Evolutionary conservation across 2,888 invertebrate genomes (phyloP).

Genomic region (Aphelenchoides bicaudatus): DNA sequence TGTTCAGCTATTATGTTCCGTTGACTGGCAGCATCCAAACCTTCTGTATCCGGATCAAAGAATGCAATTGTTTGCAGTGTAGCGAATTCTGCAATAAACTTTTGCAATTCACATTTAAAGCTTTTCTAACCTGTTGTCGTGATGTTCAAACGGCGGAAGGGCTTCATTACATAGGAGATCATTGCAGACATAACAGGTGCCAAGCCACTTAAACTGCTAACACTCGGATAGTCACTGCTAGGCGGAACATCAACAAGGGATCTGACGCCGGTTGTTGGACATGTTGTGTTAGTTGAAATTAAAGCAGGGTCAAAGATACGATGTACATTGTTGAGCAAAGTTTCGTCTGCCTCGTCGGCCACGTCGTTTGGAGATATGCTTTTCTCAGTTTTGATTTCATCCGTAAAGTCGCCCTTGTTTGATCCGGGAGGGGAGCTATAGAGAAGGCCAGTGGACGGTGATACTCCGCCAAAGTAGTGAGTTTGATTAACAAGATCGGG

Average conservation of each 20-base stretch:
- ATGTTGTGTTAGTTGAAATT: constrained; percentile 30
- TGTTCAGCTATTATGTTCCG: constrained; percentile 58
- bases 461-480: constrained; percentile 14
- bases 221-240: constrained; percentile 35
- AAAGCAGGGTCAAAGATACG: constrained; percentile 37
- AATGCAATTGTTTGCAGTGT: constrained; percentile 59
- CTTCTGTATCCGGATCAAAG: constrained; percentile 56
- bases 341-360: too few relatives aligned
- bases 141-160: constrained; percentile 54
- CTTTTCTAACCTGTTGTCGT: constrained; percentile 59
- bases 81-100: too few relatives aligned
- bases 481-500: constrained; percentile 36
- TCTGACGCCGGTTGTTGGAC: constrained; percentile 37
- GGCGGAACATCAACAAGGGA: constrained; percentile 41
- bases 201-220: constrained; percentile 42
- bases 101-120: too few relatives aligned
- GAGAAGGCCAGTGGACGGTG: constrained; percentile 13
- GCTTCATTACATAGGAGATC: constrained; percentile 59
- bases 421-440: constrained; percentile 8
- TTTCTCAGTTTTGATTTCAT: too few relatives aligned
- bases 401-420: constrained; percentile 7
- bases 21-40: constrained; percentile 57
- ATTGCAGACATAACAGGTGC: constrained; percentile 57
- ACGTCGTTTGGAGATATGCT: too few relatives aligned
- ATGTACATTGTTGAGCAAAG: constrained; percentile 24